Base-by-base conservation (phyloP, 2,797 vertebrate species). In the Hydrolagus colliei region DNA sequence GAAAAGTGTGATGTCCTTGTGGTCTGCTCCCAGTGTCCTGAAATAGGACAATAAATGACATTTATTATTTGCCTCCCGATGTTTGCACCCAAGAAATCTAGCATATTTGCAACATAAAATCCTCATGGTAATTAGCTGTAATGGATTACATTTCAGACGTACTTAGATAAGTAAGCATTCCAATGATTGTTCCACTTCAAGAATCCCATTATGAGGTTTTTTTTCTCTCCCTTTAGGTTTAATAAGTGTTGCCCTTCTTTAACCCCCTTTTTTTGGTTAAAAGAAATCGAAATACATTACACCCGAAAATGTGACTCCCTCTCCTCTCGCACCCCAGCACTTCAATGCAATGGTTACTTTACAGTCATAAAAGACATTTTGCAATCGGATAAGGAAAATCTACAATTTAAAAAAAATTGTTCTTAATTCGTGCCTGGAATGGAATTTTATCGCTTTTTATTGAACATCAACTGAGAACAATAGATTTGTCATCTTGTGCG, bases 131-230 rank as follows among this genome's bases (percentile, higher is more conserved):
- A 96, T 96, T 92, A 96, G 91, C 84, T 86, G 88, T 96, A 96
- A 97, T 95, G 93, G 94, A 93, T 95, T 95, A 92, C 91, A 89
- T 92, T 91, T 93, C 91, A 92, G 89, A 88, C 93, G 93, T 89
- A 93, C 96, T 96, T 96, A 95, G 94, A 96, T 96, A 95, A 96
- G 94, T 93, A 93, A 92, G 91, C 89, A 88, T 89, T 89, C 89
- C 88, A 90, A 92, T 89, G 89, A 92, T 90, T 62, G 90, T 92
- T 93, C 92, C 91, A 89, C 93, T 89, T 90, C 92, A 93, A 91
- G 90, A 93, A 93, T 89, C 91, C 91, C 90, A 92, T 93, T 92
- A 92, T 90, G 90, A 91, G 89, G 91, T 91, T 91, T 91, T 91
- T 92, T 88, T 88, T 91, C 92, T 89, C 90, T 62, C 88, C 88